Conservation (phyloP, 2,888 invertebrate genomes). For the Thysanoteuthis rhombus region DNA sequence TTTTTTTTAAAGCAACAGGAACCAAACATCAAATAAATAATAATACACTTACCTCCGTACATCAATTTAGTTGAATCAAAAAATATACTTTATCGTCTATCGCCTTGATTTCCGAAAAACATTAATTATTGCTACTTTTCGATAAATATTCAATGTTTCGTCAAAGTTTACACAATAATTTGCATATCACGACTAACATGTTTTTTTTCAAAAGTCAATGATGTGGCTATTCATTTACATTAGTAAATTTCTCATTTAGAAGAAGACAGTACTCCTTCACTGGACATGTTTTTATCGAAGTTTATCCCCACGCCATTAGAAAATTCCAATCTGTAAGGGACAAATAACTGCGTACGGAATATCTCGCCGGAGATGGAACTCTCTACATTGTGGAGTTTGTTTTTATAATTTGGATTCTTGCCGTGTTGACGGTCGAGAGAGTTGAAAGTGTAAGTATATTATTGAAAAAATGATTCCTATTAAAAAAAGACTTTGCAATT, state of each 20-base stretch:
- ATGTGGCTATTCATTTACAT: not conserved
- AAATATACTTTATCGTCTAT: not conserved
- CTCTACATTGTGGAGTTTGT: not conserved
- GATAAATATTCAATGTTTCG: not conserved
- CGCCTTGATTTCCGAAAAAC: not conserved
- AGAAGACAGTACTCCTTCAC: not conserved
- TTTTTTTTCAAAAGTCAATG: not conserved
- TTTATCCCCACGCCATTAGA: not conserved
- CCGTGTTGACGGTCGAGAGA: slow-evolving; percentile 13
- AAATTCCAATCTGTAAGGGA: not conserved
- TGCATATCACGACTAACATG: not conserved
- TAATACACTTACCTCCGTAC: not conserved
- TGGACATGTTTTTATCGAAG: not conserved
- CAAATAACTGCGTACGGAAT: not conserved
- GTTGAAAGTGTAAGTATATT: not conserved
- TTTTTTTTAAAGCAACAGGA: not conserved
- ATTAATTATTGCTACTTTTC: not conserved
- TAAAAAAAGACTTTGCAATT: not conserved
- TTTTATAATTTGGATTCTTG: not conserved
- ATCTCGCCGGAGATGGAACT: not conserved
- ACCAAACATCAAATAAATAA: not conserved
- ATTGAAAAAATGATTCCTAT: not conserved
- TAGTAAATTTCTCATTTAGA: not conserved
- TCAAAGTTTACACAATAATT: not conserved
- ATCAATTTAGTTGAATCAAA: not conserved